phyloP scores from a whole-genome alignment of 1,140 invertebrate genomes.

The Drosophila miranda region DNA sequence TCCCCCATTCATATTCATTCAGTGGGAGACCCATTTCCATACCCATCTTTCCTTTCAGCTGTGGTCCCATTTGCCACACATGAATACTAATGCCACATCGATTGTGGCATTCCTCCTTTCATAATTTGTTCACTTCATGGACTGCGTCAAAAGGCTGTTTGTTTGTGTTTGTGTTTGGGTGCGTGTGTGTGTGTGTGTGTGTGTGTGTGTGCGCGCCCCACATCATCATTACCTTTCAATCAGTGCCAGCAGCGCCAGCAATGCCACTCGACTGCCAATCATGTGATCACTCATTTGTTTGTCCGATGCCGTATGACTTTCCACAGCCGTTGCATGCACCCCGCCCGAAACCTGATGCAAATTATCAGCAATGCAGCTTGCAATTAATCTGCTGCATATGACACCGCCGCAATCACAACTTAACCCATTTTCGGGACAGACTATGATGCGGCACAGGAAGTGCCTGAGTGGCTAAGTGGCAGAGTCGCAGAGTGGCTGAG shows the following conservation, averaged over 20 bases:
- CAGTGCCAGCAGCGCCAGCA: constrained; percentile 9
- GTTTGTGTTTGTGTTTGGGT: too few relatives aligned
- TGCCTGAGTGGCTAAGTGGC: constrained; percentile 4
- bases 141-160: constrained; percentile 37
- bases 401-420: constrained; percentile 72
- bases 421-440: constrained; percentile 54
- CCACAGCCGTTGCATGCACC: too few relatives aligned
- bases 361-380: constrained; percentile 76
- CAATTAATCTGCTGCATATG: constrained; percentile 78
- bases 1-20: too few relatives aligned
- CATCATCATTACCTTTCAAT: constrained; percentile 35
- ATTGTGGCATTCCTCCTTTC: constrained; percentile 7
- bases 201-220: too few relatives aligned
- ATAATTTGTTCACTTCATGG: constrained; percentile 31
- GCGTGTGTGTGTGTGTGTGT: too few relatives aligned
- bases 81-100: too few relatives aligned
- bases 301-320: constrained; percentile 49
- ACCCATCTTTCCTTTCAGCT: background rate
- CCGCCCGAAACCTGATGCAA: constrained; percentile 52
- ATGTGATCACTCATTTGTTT: constrained; percentile 56
- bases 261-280: constrained; percentile 50
- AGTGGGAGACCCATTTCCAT: too few relatives aligned
- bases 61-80: background rate
- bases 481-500: constrained; percentile 2
- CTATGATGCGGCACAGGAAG: constrained; percentile 9